phyloP scores from a whole-genome alignment of 2,797 vertebrate genomes.

The Balearica regulorum region DNA sequence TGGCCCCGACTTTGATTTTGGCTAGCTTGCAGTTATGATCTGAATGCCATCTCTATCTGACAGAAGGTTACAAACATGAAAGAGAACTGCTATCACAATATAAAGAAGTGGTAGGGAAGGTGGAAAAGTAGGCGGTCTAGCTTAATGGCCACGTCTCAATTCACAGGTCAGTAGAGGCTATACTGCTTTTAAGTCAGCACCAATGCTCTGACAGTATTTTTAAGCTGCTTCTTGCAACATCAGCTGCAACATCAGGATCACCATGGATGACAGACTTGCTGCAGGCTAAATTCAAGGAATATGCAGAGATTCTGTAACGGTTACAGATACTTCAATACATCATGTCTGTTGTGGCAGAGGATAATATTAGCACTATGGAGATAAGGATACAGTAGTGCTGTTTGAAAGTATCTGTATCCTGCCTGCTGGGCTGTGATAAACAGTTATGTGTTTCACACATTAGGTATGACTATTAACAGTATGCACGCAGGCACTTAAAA shows the following conservation, averaged over 20 bases:
- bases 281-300: slow-evolving; percentile 37
- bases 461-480: neutral
- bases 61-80: neutral
- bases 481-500: neutral
- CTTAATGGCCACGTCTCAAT: neutral
- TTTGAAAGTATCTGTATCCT: neutral
- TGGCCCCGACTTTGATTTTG: neutral
- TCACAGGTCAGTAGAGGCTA: neutral
- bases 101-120: neutral
- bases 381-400: slow-evolving; percentile 1
- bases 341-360: slow-evolving; percentile 33
- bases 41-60: neutral
- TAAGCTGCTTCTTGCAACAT: neutral
- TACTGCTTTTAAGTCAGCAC: neutral
- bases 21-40: neutral
- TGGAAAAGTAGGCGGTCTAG: neutral
- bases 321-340: slow-evolving; percentile 26
- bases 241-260: neutral
- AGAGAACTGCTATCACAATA: neutral
- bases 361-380: slow-evolving; percentile 22
- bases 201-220: neutral
- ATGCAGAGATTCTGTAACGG: neutral
- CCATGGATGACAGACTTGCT: slow-evolving; percentile 22
- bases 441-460: neutral
- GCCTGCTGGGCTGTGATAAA: slow-evolving; percentile 48